Evolutionary conservation across 2,113 vertebrate genomes (phyloP), one percentile per base, ranked within the genome.

Genomic region (Vidua chalybeata): DNA sequence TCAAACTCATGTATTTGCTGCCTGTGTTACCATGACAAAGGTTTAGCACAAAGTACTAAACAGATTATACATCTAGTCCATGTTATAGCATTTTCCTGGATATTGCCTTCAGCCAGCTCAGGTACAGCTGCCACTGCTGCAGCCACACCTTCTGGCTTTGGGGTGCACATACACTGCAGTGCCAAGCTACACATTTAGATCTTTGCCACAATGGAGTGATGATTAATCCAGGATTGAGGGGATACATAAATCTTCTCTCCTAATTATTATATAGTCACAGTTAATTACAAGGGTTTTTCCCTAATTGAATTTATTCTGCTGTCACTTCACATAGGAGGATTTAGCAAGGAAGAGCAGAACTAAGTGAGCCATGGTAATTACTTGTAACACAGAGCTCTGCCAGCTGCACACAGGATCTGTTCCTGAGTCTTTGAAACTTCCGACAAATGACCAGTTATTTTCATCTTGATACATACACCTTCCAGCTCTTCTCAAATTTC

Each of bases 91-190:
- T 66, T 59, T 64, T 39, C 41, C 58, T 73, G 85, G 49, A 9
- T 33, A 35, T n/a, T 56, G 90, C 92, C 92, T 69, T 83, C 85
- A 85, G 94, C 43, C 16, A 78, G 81, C 62, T 58, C 41, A 75
- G 74, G 78, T 49, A 80, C 17, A 37, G 74, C 87, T 83, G 46
- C 13, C 43, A 2, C 69, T 68, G 48, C 7, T 59, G 58, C 88
- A 73, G 82, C 88, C 94, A 94, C 94, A 76, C 88, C 94, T 94
- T 87, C 94, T 94, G 88, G 88, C 95, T 94, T 43, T 80, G 85
- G 96, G 94, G 63, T 92, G 64, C 72, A 48, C 54, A 72, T 37
- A 78, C 1, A 6, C 71, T 1, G 0, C n/a, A 35, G 77, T 20
- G 80, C 55, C 63, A 84, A 83, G 39, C 22, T 61, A 30, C 54